Conservation (phyloP, 2,797 vertebrate species). For the Alcedo atthis region DNA sequence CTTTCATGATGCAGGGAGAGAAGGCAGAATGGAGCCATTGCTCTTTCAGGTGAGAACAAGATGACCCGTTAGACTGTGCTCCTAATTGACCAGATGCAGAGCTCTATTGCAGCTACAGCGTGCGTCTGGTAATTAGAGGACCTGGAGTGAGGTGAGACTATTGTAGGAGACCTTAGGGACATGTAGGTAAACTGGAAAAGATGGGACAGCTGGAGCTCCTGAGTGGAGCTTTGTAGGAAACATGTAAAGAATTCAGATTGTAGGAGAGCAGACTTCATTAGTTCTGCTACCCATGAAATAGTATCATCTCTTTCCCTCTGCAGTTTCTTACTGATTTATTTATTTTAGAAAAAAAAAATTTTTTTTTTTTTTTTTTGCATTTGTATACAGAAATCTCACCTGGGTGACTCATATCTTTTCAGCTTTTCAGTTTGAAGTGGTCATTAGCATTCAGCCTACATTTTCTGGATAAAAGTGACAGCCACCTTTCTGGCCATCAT, state of each 20-base stretch:
- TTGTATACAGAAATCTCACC: constrained; percentile 24
- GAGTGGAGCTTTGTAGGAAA: background rate
- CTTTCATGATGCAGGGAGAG: background rate
- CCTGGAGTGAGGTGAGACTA: background rate
- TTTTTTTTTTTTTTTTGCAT: background rate
- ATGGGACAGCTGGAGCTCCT: background rate
- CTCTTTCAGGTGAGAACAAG: background rate
- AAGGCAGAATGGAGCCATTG: background rate
- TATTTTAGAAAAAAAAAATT: too few species aligned
- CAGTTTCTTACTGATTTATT: background rate
- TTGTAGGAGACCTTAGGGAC: background rate
- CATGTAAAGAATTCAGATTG: background rate
- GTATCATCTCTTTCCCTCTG: background rate
- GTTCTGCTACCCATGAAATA: background rate
- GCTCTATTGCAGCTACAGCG: background rate
- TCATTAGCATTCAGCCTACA: background rate
- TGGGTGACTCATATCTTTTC: constrained; percentile 8
- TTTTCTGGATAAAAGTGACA: background rate
- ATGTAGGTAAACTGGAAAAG: background rate
- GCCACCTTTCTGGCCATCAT: background rate
- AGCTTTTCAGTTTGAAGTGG: background rate
- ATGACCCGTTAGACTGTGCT: background rate
- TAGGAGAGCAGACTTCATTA: background rate
- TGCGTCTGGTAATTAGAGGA: background rate
- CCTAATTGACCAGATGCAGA: background rate